A percentile compares a stretch with the other conserved stretches of the same genome.
Conservation (phyloP, 2,797 vertebrate species). For the Acanthurus lineatus region DNA sequence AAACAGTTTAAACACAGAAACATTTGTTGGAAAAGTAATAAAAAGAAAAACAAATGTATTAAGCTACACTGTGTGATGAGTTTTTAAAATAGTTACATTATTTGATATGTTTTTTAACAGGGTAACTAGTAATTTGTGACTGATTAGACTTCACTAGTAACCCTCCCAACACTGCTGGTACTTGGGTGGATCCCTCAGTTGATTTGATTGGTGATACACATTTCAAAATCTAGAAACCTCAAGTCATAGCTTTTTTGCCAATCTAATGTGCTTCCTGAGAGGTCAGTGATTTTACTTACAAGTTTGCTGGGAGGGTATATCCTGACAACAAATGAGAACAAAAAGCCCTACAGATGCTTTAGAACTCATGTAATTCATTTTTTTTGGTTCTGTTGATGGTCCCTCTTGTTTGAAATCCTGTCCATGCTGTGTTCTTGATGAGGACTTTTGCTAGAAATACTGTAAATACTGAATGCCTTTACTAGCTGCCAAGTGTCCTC, state of each 20-base stretch:
- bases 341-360: neutral
- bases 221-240: neutral
- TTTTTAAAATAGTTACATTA: too few relatives aligned
- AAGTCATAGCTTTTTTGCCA: neutral
- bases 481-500: too few relatives aligned
- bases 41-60: too few relatives aligned
- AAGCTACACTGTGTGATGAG: too few relatives aligned
- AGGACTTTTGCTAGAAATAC: constrained; percentile 41
- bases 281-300: neutral
- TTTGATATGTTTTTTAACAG: too few relatives aligned
- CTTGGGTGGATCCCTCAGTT: neutral
- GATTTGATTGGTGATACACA: neutral
- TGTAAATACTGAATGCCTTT: constrained; percentile 26
- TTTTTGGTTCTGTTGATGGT: neutral
- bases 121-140: too few relatives aligned
- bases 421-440: too few relatives aligned
- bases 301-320: neutral
- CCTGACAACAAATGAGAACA: neutral
- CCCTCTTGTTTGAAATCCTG: neutral
- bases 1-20: too few relatives aligned
- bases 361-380: neutral
- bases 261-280: neutral
- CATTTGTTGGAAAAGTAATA: too few relatives aligned
- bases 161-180: too few relatives aligned
- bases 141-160: too few relatives aligned